Evolutionary conservation across 2,888 invertebrate genomes (phyloP), one percentile per base, ranked within the genome.

Genomic region (Ernsta delagoae): DNA sequence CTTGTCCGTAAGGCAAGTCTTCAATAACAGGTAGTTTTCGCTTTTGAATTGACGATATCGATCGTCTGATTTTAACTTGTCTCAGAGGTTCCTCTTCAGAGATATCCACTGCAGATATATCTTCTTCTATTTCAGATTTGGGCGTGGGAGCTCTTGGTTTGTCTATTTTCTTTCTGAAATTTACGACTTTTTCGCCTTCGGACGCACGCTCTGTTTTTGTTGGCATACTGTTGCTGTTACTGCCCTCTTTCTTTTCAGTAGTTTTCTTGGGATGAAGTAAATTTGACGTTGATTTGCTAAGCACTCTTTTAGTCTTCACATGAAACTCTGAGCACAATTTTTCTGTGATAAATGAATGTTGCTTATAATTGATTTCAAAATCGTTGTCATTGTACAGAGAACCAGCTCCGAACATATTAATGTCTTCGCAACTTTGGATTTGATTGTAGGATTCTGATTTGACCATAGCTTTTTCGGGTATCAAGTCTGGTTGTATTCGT

Each of bases 271-370:
- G 92, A 75, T 95, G 95, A 70, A 95, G 89, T 59, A 95, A 84
- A 79, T 95, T 95, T 1, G 95, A 95, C 0, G 95, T 95, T 4
- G 95, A 95, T 81, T 95, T 95, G 77, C 95, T 95, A 4, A 95
- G 89, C 56, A 94, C 94, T 74, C 94, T 91, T 78, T 96, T 95
- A 5, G 96, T 96, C 85, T 96, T 96, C 0, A 96, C 96, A 75
- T 96, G 96, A 77, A 96, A 96, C 83, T 96, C 96, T 4, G 95
- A 95, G 83, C 95, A 96, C 39, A 96, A 86, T 77, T 96, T 95
- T 75, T 96, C 95, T 11, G 96, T 96, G 53, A 96, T 96, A 74
- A 94, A 96, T 0, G 96, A 96, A 76, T 95, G 94, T 66, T 95
- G 95, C 72, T 94, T 94, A 74, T 83, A 92, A 77, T 92, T 92